These are phyloP conservation scores for Drosophila ezoana DNA, from an alignment of 2,888 invertebrate species.

Conservation along the genomic window DNA sequence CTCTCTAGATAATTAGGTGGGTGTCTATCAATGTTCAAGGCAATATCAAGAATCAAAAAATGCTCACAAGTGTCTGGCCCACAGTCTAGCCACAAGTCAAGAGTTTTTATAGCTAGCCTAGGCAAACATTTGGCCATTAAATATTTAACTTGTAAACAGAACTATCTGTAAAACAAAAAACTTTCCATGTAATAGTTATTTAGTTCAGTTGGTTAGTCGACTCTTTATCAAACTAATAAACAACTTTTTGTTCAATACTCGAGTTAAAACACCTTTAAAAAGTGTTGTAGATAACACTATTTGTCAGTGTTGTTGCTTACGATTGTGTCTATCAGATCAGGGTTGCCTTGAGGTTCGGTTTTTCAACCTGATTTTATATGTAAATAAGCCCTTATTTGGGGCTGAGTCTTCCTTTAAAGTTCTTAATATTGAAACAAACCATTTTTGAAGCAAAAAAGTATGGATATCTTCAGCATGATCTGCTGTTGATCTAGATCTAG, in stretches of 20 bases:
- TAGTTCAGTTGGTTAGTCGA: slow-evolving; percentile 2
- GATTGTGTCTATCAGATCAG: too few relatives aligned
- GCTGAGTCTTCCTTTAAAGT: too few relatives aligned
- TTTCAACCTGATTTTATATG: too few relatives aligned
- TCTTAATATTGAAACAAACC: too few relatives aligned
- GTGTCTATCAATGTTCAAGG: slow-evolving; percentile 21
- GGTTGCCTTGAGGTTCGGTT: too few relatives aligned
- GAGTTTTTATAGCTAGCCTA: slow-evolving; percentile 2
- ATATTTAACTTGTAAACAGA: not conserved
- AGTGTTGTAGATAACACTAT: not conserved
- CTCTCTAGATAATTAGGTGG: slow-evolving; percentile 6
- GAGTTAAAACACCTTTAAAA: not conserved
- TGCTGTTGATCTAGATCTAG: too few relatives aligned
- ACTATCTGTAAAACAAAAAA: slow-evolving; percentile 5
- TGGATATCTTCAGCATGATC: too few relatives aligned
- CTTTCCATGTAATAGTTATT: not conserved
- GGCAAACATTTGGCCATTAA: slow-evolving; percentile 6
- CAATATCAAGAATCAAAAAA: not conserved
- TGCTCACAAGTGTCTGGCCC: slow-evolving; percentile 2
- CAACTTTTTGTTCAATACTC: too few relatives aligned
- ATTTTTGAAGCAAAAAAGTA: too few relatives aligned
- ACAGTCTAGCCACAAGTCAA: slow-evolving; percentile 11
- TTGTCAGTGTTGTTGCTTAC: too few relatives aligned
- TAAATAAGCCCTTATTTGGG: too few relatives aligned
- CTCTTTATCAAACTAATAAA: too few relatives aligned